phyloP scores from a whole-genome alignment of 92 coral and sea anemone genomes.

The Parazoanthus atlanticus region DNA sequence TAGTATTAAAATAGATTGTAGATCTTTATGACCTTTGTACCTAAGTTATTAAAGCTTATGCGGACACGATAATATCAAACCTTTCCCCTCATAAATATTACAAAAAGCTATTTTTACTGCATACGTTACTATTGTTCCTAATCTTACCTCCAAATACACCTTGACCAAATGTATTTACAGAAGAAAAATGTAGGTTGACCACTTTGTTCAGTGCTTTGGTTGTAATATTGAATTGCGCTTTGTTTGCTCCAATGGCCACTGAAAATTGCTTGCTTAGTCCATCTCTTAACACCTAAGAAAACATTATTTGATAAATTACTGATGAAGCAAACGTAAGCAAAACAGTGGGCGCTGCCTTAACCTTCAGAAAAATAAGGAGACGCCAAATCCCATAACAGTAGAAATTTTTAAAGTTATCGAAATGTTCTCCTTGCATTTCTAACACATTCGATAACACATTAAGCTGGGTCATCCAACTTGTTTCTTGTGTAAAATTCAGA shows the following conservation, averaged over 20 bases:
- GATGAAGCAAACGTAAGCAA: not conserved
- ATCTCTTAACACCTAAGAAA: constrained; percentile 23
- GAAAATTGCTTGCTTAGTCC: constrained; percentile 9
- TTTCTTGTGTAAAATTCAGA: too few species aligned
- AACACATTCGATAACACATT: too few species aligned
- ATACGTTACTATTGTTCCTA: not conserved
- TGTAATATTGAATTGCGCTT: constrained; percentile 27
- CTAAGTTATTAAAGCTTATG: not conserved
- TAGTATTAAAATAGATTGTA: too few species aligned
- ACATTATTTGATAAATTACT: not conserved
- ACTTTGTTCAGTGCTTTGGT: not conserved
- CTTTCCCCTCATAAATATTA: not conserved
- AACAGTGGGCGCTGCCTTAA: not conserved
- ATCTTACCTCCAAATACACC: constrained; percentile 38
- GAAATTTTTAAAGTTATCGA: too few species aligned
- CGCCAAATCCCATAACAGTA: not conserved
- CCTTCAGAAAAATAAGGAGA: not conserved
- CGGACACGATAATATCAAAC: too few species aligned
- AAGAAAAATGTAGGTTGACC: not conserved
- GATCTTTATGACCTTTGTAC: not conserved
- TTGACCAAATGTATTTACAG: constrained; percentile 8
- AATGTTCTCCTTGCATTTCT: too few species aligned
- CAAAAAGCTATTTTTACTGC: not conserved
- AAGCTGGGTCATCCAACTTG: too few species aligned
- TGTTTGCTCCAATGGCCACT: constrained; percentile 18